Conservation (phyloP, 2,797 vertebrate species). For the Thamnophis elegans region DNA sequence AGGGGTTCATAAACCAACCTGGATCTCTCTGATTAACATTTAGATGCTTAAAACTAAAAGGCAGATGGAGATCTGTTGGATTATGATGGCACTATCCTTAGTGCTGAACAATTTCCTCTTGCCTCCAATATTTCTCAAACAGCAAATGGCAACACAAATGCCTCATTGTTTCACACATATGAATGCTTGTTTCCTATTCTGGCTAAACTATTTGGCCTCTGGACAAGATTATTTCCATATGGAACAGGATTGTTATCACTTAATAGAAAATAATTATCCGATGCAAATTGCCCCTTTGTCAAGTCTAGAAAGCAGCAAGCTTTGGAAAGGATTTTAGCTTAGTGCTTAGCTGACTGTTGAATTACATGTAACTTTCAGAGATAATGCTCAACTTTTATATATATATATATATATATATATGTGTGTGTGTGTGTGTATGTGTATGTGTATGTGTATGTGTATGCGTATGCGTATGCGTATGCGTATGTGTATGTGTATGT, state of each 20-base stretch:
- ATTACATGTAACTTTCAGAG: conserved; percentile 24
- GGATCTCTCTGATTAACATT: not conserved
- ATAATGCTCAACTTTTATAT: conserved; percentile 20
- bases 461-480: too few relatives aligned
- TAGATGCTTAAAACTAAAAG: not conserved
- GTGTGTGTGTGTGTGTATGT: too few relatives aligned
- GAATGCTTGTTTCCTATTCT: conserved; percentile 44
- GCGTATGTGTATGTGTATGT: too few relatives aligned
- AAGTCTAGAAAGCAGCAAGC: conserved; percentile 49
- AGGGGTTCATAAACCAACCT: not conserved
- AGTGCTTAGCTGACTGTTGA: conserved; percentile 42
- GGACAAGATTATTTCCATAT: conserved; percentile 73
- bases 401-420: too few relatives aligned
- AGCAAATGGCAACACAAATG: conserved; percentile 1
- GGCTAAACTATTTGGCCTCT: conserved; percentile 69
- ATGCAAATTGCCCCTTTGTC: conserved; percentile 71
- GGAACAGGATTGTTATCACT: conserved; percentile 72
- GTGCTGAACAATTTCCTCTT: not conserved
- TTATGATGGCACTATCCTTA: fast-evolving
- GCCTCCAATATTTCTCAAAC: fast-evolving
- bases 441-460: too few relatives aligned
- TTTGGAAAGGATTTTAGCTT: conserved; percentile 53
- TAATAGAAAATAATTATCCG: conserved; percentile 75
- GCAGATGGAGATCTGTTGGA: not conserved
- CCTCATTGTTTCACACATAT: conserved; percentile 18